These are phyloP conservation scores for Oreochromis spilurus DNA, from an alignment of 2,113 vertebrate species.

Conservation along the genomic window DNA sequence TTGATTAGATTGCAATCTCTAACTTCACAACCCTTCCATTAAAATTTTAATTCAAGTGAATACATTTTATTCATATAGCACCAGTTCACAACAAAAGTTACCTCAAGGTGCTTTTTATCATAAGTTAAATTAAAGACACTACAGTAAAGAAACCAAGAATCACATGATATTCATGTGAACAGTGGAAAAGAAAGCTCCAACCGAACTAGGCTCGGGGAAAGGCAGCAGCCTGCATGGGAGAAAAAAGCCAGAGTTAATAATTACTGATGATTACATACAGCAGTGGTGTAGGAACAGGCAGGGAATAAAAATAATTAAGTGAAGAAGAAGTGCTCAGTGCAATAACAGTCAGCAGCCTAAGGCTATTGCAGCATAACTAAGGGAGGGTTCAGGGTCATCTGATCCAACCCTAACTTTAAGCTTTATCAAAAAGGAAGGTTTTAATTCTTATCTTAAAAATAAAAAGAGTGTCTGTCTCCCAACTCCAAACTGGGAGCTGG, in stretches of 20 bases:
- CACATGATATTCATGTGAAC: background rate
- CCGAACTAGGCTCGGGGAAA: rapidly evolving
- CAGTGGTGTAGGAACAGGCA: rapidly evolving
- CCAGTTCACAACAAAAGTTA: background rate
- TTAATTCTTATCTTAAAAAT: background rate
- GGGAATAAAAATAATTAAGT: background rate
- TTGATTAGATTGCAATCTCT: background rate
- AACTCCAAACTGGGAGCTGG: background rate
- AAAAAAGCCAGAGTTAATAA: background rate
- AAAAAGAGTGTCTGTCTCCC: background rate
- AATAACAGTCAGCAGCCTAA: background rate
- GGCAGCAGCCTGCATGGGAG: background rate
- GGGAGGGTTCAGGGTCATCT: background rate
- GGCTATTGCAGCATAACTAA: background rate
- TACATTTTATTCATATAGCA: background rate
- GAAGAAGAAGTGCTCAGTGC: background rate
- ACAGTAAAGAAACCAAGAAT: background rate
- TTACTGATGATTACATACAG: background rate
- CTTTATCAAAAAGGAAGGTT: background rate
- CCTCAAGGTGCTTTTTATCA: background rate
- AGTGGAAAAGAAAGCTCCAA: background rate
- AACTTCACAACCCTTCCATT: background rate
- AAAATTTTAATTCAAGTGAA: background rate
- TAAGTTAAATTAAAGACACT: background rate
- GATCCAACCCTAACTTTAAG: background rate